phyloP scores from a whole-genome alignment of 2,888 invertebrate species.

The Leptopilina drosophilae region DNA sequence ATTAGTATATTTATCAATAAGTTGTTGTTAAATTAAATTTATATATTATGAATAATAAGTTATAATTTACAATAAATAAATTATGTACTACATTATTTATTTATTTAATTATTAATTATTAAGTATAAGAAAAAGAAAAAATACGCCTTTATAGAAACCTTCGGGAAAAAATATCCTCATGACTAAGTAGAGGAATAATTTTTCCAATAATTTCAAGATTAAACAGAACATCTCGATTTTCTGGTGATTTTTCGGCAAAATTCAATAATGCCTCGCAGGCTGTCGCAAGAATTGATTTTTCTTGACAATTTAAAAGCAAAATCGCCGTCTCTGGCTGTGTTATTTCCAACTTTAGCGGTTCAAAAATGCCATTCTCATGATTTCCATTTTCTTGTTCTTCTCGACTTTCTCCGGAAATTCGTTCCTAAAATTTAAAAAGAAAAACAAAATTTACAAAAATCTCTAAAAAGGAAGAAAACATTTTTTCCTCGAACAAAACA shows the following conservation, averaged over 20 bases:
- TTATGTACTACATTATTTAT: too few species aligned
- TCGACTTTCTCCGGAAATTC: conserved; percentile 55
- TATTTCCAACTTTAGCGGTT: conserved; percentile 62
- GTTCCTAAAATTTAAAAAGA: conserved; percentile 52
- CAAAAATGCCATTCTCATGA: conserved; percentile 56
- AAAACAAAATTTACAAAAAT: not conserved
- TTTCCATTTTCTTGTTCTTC: conserved; percentile 54
- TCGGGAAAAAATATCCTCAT: conserved; percentile 68
- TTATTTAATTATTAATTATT: too few species aligned
- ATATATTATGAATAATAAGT: too few species aligned
- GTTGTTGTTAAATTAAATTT: too few species aligned
- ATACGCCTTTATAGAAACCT: conserved; percentile 58
- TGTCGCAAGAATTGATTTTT: conserved; percentile 74
- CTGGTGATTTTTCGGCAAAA: conserved; percentile 75
- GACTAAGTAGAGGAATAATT: conserved; percentile 63
- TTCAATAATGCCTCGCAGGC: conserved; percentile 77
- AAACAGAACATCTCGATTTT: conserved; percentile 65
- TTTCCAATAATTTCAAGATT: conserved; percentile 64
- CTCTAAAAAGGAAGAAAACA: not conserved
- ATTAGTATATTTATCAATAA: too few species aligned
- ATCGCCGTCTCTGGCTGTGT: conserved; percentile 67
- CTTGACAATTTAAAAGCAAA: conserved; percentile 66
- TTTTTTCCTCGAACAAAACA: not conserved
- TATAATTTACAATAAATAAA: too few species aligned
- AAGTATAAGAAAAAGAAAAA: conserved; percentile 56